Evolutionary conservation across 1,140 invertebrate genomes (phyloP), one percentile per base, ranked within the genome.

Genomic region (Drosophila saltans): DNA sequence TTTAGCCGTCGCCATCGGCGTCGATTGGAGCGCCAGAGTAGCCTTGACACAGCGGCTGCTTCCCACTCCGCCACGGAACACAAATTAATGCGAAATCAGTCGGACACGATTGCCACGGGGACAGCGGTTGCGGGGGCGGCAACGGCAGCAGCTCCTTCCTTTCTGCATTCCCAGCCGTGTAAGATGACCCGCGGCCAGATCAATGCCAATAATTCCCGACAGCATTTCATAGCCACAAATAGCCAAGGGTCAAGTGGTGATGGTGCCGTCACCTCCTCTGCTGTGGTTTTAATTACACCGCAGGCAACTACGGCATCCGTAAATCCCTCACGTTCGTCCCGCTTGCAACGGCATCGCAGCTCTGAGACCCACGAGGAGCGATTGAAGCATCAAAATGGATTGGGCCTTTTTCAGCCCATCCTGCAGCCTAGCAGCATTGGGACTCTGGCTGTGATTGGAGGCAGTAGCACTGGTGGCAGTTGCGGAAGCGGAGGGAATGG

Each of bases 301-400:
- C 45, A 16, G 33, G 52, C 45, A 28, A 9, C 74, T 9, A 59
- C 43, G n/a, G 16, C 72, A 33, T 8, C 41, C 9, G 40, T 9
- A 7, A 68, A 69, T 66, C 62, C 64, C 1, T 52, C 56, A 43
- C 84, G 80, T 55, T 69, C 70, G 7, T 78, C 80, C 5, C 86
- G 88, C 7, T 60, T 92, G 39, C 91, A 92, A 61, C 83, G 91
- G 0, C 91, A 92, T 61, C 85, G 91, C 48, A 92, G 91, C 55
- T 92, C 89, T 3, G 91, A 92, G n/a, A 91, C 89, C 6, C 90
- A 92, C 41, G 86, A 92, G 36, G 91, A 91, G 58, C 83, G 91
- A 10, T 56, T 80, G 4, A 91, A 91, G 69, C 90, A 91, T 21
- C 90, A 91, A 55, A 91, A 64, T 33, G 84, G 90, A 4, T 79